These are phyloP conservation scores for Sphaerophoria rueppellii DNA, from an alignment of 2,888 invertebrate genomes.

Conservation along the genomic window DNA sequence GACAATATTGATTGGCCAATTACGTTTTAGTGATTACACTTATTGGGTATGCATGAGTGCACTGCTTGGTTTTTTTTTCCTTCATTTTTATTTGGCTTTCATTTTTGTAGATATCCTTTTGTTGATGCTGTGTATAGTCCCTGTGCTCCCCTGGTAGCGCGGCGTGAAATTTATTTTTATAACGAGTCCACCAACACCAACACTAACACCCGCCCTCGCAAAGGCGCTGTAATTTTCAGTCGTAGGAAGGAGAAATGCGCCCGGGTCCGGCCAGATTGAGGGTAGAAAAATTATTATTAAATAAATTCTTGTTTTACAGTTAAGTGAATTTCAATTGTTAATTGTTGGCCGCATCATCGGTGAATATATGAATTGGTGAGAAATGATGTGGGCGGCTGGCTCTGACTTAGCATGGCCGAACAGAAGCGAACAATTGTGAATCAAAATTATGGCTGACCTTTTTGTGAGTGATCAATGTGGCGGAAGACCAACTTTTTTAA, in stretches of 20 bases:
- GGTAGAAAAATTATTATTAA: slow-evolving; percentile 70
- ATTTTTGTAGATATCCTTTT: slow-evolving; percentile 21
- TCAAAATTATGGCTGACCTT: slow-evolving; percentile 62
- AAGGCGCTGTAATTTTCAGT: neutral
- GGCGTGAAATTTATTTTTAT: slow-evolving; percentile 70
- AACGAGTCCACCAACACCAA: slow-evolving; percentile 46
- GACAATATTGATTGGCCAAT: slow-evolving; percentile 82
- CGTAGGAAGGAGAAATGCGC: neutral
- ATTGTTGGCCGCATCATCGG: slow-evolving; percentile 62
- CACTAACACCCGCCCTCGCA: neutral
- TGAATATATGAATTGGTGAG: slow-evolving; percentile 42
- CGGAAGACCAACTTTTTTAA: slow-evolving; percentile 67
- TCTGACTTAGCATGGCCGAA: slow-evolving; percentile 12
- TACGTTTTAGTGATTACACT: slow-evolving; percentile 78
- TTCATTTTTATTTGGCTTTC: neutral
- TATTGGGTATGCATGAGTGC: slow-evolving; percentile 76
- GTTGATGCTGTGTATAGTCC: slow-evolving; percentile 1
- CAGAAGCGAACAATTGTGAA: slow-evolving; percentile 59
- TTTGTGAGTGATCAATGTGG: slow-evolving; percentile 70
- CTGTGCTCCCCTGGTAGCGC: slow-evolving; percentile 49
- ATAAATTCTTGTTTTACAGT: slow-evolving; percentile 73
- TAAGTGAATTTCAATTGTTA: slow-evolving; percentile 74
- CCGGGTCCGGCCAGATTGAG: slow-evolving; percentile 33
- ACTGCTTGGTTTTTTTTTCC: slow-evolving; percentile 50
- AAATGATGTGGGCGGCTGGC: slow-evolving; percentile 20